These are phyloP conservation scores for Amphiprion clarkii DNA, from an alignment of 2,797 vertebrate genomes.

Conservation along the genomic window DNA sequence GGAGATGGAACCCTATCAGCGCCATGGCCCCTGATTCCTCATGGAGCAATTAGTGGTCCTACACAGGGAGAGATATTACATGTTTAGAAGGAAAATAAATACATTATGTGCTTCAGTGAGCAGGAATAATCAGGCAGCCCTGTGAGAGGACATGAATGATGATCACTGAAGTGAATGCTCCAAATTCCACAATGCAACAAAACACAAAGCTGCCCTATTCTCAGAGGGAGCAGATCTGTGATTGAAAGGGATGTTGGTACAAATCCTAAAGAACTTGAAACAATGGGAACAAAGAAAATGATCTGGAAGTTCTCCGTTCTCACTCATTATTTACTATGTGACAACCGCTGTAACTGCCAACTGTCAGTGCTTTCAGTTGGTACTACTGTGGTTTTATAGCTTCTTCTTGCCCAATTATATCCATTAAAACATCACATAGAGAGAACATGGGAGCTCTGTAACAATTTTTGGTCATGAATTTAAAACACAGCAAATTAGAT, in stretches of 20 bases:
- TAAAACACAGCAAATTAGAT: neutral
- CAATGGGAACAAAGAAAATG: neutral
- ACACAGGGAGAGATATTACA: conserved; percentile 42
- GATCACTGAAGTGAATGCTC: conserved; percentile 67
- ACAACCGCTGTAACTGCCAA: neutral
- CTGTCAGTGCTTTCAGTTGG: no score
- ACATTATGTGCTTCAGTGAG: conserved; percentile 67
- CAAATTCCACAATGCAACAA: conserved; percentile 72
- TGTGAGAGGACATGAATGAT: conserved; percentile 51
- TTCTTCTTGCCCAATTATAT: no score
- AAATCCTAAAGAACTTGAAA: conserved; percentile 21
- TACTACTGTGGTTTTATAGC: no score
- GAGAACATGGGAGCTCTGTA: no score
- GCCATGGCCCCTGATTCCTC: conserved; percentile 57
- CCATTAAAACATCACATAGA: no score
- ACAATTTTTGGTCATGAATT: neutral
- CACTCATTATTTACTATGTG: neutral
- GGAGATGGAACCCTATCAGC: conserved; percentile 48
- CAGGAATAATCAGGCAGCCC: conserved; percentile 69
- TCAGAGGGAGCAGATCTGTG: conserved; percentile 16
- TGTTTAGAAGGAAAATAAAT: conserved; percentile 53
- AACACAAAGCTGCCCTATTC: conserved; percentile 74
- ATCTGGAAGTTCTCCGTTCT: neutral
- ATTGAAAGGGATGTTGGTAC: conserved; percentile 20
- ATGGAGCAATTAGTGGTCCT: conserved; percentile 64